These are phyloP conservation scores for Agrochola lychnidis DNA, from an alignment of 2,888 invertebrate species.

Conservation along the genomic window DNA sequence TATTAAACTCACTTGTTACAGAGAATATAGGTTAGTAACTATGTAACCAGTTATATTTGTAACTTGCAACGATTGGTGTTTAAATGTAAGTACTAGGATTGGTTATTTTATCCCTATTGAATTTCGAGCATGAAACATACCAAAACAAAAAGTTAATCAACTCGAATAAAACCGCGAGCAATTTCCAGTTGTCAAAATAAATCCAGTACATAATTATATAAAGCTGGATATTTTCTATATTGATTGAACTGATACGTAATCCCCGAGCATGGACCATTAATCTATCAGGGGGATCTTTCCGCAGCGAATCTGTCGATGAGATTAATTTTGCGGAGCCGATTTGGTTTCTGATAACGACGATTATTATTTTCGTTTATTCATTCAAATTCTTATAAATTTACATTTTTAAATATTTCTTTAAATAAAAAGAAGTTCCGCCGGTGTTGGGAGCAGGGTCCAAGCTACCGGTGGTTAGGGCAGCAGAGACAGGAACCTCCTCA, in stretches of 20 bases:
- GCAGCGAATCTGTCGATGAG: constrained; percentile 58
- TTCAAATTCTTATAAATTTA: too few species aligned
- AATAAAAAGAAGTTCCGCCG: too few species aligned
- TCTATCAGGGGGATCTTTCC: constrained; percentile 52
- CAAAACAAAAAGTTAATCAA: neutral
- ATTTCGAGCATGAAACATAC: neutral
- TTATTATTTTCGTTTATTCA: too few species aligned
- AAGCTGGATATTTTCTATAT: constrained; percentile 34
- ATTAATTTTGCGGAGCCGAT: constrained; percentile 60
- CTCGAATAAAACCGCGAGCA: neutral
- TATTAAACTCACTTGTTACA: neutral
- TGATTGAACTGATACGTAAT: constrained; percentile 51
- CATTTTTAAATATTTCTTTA: too few species aligned
- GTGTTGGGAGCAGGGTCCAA: too few species aligned
- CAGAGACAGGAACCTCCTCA: too few species aligned
- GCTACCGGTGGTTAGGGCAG: too few species aligned
- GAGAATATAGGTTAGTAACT: neutral
- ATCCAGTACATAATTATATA: constrained; percentile 2
- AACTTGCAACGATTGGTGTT: neutral
- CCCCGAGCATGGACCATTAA: constrained; percentile 41
- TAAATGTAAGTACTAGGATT: too few species aligned
- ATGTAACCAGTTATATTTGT: neutral
- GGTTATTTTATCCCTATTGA: neutral
- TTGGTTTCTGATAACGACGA: constrained; percentile 46
- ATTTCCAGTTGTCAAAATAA: constrained; percentile 15